These are phyloP conservation scores for Rhagologus leucostigma DNA, from an alignment of 2,113 vertebrate genomes.

Conservation along the genomic window DNA sequence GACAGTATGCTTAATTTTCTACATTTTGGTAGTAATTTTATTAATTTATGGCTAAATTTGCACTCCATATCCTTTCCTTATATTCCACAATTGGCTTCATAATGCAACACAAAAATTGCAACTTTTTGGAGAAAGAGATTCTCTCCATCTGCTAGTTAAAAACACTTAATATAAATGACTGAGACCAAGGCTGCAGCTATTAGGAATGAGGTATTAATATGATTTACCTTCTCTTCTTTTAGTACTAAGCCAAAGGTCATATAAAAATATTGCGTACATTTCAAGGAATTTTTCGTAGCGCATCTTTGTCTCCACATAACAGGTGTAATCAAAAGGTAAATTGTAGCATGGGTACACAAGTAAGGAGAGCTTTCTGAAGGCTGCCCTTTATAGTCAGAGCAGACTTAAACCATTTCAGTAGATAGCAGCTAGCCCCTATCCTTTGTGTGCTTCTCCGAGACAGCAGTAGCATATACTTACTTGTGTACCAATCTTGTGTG, in stretches of 20 bases:
- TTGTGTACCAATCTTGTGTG: neutral
- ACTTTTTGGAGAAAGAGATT: neutral
- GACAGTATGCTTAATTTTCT: neutral
- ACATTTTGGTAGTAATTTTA: neutral
- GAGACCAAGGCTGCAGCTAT: neutral
- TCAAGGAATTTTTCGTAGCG: neutral
- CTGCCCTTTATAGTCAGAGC: neutral
- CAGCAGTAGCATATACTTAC: neutral
- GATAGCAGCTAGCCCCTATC: neutral
- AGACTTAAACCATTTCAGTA: neutral
- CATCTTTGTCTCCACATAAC: neutral
- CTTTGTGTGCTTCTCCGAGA: neutral
- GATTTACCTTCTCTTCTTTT: neutral
- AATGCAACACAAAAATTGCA: neutral
- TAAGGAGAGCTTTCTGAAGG: neutral
- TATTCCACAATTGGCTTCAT: neutral
- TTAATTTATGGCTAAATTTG: neutral
- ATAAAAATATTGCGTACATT: neutral
- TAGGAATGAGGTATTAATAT: neutral
- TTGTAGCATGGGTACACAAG: neutral
- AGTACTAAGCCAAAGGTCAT: neutral
- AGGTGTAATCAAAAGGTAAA: neutral
- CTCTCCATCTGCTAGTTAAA: neutral
- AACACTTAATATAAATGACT: neutral
- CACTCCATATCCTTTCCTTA: neutral